Evolutionary conservation across 2,888 invertebrate genomes (phyloP).

Genomic region (Perizoma affinitatum): DNA sequence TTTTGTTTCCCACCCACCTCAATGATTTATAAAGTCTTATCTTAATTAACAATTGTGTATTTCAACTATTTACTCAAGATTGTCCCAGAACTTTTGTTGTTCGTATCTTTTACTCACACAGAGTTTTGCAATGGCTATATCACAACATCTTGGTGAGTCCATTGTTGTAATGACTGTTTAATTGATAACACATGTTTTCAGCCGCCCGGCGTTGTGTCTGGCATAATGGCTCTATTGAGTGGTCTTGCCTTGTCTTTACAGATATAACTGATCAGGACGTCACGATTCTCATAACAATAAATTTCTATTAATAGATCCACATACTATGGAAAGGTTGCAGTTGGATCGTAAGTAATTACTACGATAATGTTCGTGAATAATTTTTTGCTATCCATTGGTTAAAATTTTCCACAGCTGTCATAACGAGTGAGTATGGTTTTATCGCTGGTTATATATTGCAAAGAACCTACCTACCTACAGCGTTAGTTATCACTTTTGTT

Average conservation of each 20-base stretch:
- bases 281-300: conserved; percentile 31
- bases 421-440: conserved; percentile 23
- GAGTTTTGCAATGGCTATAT: conserved; percentile 28
- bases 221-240: conserved; percentile 40
- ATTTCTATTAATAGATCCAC: conserved; percentile 22
- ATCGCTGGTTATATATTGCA: conserved; percentile 41
- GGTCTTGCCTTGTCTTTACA: conserved; percentile 33
- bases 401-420: conserved; percentile 39
- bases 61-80: conserved; percentile 7
- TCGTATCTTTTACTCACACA: conserved; percentile 6
- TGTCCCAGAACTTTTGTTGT: conserved; percentile 12
- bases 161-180: conserved; percentile 41
- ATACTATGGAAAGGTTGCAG: conserved; percentile 10
- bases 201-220: conserved; percentile 27
- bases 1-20: conserved; percentile 12
- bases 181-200: conserved; percentile 41
- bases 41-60: conserved; percentile 13
- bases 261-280: conserved; percentile 23
- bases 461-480: conserved; percentile 20
- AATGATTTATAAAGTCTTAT: conserved; percentile 9
- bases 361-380: conserved; percentile 6
- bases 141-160: conserved; percentile 33
- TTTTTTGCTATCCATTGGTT: conserved; percentile 11
- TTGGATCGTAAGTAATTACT: conserved; percentile 11
- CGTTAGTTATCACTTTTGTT: conserved; percentile 35